Conservation (phyloP, 2,888 invertebrate species). For the Hemaris fuciformis region DNA sequence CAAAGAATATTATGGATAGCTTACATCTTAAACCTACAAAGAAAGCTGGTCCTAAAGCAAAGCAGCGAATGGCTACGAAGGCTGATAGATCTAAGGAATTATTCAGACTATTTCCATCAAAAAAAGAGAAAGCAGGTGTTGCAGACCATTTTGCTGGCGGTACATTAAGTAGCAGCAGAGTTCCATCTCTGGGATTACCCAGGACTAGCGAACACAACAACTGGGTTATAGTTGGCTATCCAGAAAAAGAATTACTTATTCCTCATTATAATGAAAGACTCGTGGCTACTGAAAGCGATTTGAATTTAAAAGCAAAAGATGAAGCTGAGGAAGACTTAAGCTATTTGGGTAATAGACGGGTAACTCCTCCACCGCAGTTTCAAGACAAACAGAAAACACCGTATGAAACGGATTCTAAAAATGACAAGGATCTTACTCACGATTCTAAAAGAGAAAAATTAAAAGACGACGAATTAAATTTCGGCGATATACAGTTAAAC, state of each 20-base stretch:
- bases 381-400: slow-evolving; percentile 68
- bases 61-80: slow-evolving; percentile 64
- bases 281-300: slow-evolving; percentile 51
- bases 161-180: slow-evolving; percentile 62
- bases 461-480: slow-evolving; percentile 66
- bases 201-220: slow-evolving; percentile 62
- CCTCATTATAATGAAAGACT: slow-evolving; percentile 72
- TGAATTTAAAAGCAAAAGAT: slow-evolving; percentile 47
- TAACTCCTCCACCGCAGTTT: slow-evolving; percentile 74
- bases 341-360: slow-evolving; percentile 49
- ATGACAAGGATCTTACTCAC: slow-evolving; percentile 60
- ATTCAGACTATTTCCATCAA: slow-evolving; percentile 66
- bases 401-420: slow-evolving; percentile 58
- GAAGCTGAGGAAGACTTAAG: slow-evolving; percentile 41
- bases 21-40: slow-evolving; percentile 72
- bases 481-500: slow-evolving; percentile 67
- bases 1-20: slow-evolving; percentile 77
- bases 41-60: slow-evolving; percentile 71
- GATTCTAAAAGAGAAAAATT: slow-evolving; percentile 75
- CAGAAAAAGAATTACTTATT: slow-evolving; percentile 66
- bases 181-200: slow-evolving; percentile 71
- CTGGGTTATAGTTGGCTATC: slow-evolving; percentile 72
- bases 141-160: slow-evolving; percentile 65
- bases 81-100: slow-evolving; percentile 60
- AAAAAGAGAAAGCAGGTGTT: slow-evolving; percentile 60